Evolutionary conservation across 2,113 vertebrate genomes (phyloP).

Genomic region (Cairina moschata): DNA sequence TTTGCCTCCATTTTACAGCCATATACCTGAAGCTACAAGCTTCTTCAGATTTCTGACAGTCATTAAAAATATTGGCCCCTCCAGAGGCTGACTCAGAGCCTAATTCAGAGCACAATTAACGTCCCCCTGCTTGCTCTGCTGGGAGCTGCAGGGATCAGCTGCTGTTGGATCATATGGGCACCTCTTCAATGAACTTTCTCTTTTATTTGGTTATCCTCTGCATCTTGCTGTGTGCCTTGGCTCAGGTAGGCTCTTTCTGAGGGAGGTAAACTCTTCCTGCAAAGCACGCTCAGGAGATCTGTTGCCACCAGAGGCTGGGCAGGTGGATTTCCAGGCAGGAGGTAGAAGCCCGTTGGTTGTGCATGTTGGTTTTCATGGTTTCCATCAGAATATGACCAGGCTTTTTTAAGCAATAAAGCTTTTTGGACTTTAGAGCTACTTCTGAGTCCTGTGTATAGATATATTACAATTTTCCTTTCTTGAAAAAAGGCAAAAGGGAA

Average conservation of each 20-base stretch:
- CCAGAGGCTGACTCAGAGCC: not conserved
- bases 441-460: not conserved
- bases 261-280: not conserved
- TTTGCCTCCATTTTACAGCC: not conserved
- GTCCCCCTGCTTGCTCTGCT: not conserved
- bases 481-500: not conserved
- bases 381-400: not conserved
- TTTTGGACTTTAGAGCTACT: not conserved
- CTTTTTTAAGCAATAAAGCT: not conserved
- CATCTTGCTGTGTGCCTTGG: not conserved
- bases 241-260: not conserved
- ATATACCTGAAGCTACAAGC: not conserved
- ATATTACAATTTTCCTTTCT: not conserved
- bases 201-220: not conserved
- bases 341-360: not conserved
- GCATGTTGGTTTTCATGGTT: not conserved
- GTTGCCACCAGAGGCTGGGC: not conserved
- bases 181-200: not conserved
- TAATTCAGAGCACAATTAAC: not conserved
- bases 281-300: not conserved
- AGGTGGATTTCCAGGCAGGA: not conserved
- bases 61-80: not conserved
- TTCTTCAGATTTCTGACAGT: not conserved
- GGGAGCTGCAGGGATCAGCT: rapidly evolving
- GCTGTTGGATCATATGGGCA: not conserved